Evolutionary conservation across 92 coral and sea anemone genomes (phyloP).

Genomic region (Paragorgia papillata): DNA sequence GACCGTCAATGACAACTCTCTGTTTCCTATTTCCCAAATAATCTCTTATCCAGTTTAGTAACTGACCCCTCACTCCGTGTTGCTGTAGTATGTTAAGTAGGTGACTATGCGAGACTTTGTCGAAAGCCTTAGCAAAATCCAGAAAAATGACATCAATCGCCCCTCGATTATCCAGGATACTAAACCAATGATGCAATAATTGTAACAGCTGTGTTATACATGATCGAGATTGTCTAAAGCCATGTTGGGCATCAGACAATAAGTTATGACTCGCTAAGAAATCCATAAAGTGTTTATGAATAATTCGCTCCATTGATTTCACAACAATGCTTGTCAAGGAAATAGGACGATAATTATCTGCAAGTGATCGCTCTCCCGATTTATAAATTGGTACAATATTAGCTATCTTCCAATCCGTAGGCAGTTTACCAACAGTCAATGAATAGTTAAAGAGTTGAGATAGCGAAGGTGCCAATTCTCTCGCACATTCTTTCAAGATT

Average conservation of each 20-base stretch:
- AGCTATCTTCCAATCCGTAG: constrained; percentile 52
- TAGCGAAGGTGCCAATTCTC: constrained; percentile 7
- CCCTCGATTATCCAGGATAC: constrained; percentile 46
- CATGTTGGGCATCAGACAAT: constrained; percentile 45
- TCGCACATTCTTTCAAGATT: constrained; percentile 14
- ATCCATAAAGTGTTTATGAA: constrained; percentile 57
- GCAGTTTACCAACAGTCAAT: constrained; percentile 42
- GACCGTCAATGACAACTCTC: constrained; percentile 16
- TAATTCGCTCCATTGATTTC: constrained; percentile 49
- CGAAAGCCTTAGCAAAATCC: constrained; percentile 36
- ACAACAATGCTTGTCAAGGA: constrained; percentile 52
- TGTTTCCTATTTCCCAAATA: not conserved
- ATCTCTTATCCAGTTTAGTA: not conserved
- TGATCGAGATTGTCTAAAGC: constrained; percentile 45
- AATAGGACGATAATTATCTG: constrained; percentile 50
- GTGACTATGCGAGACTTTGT: constrained; percentile 48
- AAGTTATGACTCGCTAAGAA: constrained; percentile 23
- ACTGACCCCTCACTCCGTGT: constrained; percentile 5
- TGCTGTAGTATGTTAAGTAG: constrained; percentile 45
- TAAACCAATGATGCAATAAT: constrained; percentile 56
- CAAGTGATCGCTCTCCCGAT: constrained; percentile 48
- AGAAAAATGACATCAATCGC: constrained; percentile 45
- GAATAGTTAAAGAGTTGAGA: constrained; percentile 38
- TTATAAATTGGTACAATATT: constrained; percentile 50
- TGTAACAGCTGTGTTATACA: constrained; percentile 50